A percentile compares a stretch with the other conserved stretches of the same genome.
Conservation (phyloP, 2,888 invertebrate species). For the Phasia obesa region DNA sequence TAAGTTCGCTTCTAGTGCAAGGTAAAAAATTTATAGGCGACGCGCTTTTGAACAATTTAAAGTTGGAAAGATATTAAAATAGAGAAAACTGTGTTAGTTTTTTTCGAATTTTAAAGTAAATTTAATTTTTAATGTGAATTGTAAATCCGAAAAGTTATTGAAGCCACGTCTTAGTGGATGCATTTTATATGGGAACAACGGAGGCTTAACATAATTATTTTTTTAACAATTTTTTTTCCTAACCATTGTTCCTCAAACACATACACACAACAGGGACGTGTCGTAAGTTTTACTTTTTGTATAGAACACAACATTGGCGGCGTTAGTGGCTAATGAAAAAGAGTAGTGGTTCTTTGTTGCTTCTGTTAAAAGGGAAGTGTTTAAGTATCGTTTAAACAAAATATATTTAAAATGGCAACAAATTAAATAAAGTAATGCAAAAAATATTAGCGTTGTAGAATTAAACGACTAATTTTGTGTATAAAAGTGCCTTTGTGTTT, state of each 20-base stretch:
- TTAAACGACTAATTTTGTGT: neutral
- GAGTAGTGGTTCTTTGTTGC: conserved; percentile 51
- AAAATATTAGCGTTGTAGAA: neutral
- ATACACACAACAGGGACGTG: conserved; percentile 60
- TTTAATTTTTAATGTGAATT: conserved; percentile 62
- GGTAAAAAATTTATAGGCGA: conserved; percentile 70
- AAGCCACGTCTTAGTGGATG: conserved; percentile 74
- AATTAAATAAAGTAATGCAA: neutral
- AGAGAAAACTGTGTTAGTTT: conserved; percentile 69
- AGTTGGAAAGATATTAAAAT: conserved; percentile 58
- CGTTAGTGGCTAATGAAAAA: conserved; percentile 51
- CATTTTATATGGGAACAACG: conserved; percentile 32
- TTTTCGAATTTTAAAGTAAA: conserved; percentile 53
- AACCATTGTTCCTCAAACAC: conserved; percentile 63
- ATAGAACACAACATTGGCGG: conserved; percentile 40
- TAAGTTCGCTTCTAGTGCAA: conserved; percentile 74
- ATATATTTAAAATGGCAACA: neutral
- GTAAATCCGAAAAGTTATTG: conserved; percentile 68
- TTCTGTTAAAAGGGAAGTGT: neutral
- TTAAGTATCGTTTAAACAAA: neutral
- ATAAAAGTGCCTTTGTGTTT: conserved; percentile 35
- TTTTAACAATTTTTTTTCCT: conserved; percentile 39
- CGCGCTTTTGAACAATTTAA: conserved; percentile 70
- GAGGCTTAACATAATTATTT: conserved; percentile 37
- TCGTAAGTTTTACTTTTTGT: conserved; percentile 63